Evolutionary conservation across 2,888 invertebrate species (phyloP).

Genomic region (Agrenia bidenticulata): DNA sequence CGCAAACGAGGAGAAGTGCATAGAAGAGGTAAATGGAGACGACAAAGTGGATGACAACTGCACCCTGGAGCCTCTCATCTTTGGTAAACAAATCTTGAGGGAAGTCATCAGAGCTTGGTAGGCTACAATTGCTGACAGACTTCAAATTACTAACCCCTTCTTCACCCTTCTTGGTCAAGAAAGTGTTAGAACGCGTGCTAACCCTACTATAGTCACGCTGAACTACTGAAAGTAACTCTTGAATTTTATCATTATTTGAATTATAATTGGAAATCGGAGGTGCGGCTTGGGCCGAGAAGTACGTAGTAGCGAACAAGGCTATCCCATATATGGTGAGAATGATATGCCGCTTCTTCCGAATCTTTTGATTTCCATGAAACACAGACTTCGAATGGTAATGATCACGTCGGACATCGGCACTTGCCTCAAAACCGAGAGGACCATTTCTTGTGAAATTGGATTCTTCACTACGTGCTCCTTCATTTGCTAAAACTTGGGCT

Average conservation of each 20-base stretch:
- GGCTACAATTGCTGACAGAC: constrained; percentile 48
- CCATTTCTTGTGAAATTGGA: constrained; percentile 7
- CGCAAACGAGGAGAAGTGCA: constrained; percentile 67
- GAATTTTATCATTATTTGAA: too few relatives aligned
- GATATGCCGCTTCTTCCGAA: constrained; percentile 22
- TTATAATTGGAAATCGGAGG: too few relatives aligned
- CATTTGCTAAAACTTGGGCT: constrained; percentile 1
- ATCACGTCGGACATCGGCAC: constrained; percentile 17
- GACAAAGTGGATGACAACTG: constrained; percentile 63
- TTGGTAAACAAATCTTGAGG: constrained; percentile 64
- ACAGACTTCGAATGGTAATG: too few relatives aligned
- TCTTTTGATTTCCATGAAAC: too few relatives aligned
- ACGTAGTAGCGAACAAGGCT: constrained; percentile 9
- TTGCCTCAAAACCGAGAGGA: constrained; percentile 1
- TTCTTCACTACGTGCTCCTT: too few relatives aligned
- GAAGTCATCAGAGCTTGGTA: constrained; percentile 61
- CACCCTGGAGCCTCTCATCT: constrained; percentile 62
- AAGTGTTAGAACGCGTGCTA: too few relatives aligned
- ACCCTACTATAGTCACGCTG: too few relatives aligned
- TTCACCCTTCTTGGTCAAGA: too few relatives aligned
- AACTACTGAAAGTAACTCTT: too few relatives aligned
- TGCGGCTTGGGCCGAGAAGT: constrained; percentile 8
- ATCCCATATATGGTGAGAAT: constrained; percentile 19
- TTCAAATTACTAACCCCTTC: too few relatives aligned
- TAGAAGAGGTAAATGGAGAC: constrained; percentile 65